Evolutionary conservation across 2,797 vertebrate genomes (phyloP), one percentile per base, ranked within the genome.

Genomic region (Esox lucius): DNA sequence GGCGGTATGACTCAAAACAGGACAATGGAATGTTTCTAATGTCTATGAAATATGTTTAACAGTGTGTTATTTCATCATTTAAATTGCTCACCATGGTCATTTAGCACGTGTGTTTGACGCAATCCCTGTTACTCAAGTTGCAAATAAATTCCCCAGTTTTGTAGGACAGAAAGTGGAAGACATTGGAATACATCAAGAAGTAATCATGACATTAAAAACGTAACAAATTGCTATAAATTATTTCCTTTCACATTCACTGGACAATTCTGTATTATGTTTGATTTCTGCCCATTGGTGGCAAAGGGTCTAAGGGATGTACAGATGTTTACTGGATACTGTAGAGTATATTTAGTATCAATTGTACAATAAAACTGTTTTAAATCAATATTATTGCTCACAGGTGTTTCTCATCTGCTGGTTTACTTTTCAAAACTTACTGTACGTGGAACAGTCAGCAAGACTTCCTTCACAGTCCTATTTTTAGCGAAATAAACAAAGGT

Each of bases 401-500:
- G 35, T 39, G 2, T 7, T 42, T 39, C 11, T 19, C 17, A 67
- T 42, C 5, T 22, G 9, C 33, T 59, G 33, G 2, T 33, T 33
- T 5, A 33, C 5, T 33, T 33, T 33, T 33, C 2, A 5, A 33
- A 33, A 33, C 33, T 33, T 33, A 33, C 33, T 33, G 33, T 33
- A 33, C 33, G 5, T 33, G 33, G 33, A 5, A 33, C 2, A 46
- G 9, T 46, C 42, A 46, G 9, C 42, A 11, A 13, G 2, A 46
- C 42, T 11, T 46, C 3, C 3, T 46, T 46, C 1, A 46, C 9
- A 12, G 16, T 56, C 72, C 80, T 86, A 80, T 87, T 76, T 86
- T 86, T 81, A 85, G 83, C 28, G 13, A 66, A 22, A 12, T 24
- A 61, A 78, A n/a, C 49, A 73, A 68, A 70, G 42, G 70, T 56